Evolutionary conservation across 1,140 invertebrate species (phyloP), one percentile per base, ranked within the genome.

Genomic region (Batillaria attramentaria): DNA sequence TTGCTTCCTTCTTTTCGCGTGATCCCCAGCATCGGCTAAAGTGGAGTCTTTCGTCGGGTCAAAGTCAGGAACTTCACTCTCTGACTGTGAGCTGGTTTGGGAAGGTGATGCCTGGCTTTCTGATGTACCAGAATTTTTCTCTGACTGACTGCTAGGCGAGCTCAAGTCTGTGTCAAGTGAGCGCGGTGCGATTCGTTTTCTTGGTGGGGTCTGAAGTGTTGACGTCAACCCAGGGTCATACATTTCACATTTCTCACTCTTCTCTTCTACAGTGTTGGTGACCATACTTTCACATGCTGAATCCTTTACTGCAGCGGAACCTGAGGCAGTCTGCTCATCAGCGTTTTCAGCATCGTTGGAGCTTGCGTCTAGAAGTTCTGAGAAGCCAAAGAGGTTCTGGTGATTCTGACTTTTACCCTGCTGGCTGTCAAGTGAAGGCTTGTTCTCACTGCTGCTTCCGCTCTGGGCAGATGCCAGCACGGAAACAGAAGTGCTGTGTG

Each of bases 1-100:
- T 39, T 84, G 83, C 68, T 86, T 87, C 70, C 86, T 81, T 60
- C 82, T 85, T 6, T 81, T 79, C n/a, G 79, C 60, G 3, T 72
- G 79, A 33, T 78, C 77, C 54, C 37, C 42, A 69, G 57, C 69
- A 6, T 79, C 60, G 8, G 74, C 79, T 2, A 78, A 77, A 20
- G 74, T 77, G 35, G 68, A 57, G 13, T 78, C 65, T 3, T 41
- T 50, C 13, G 62, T 28, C 16, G 62, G 66, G 10, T 69, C 46
- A 37, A 54, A 69, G 8, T 33, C 35, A 20, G 33, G 43, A 20
- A 5, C 8, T 0, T 33, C 42, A 35, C 42, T 39, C 31, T 78
- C 76, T 18, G 33, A 20, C 68, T 20, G 16, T 33, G 18, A 39
- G 20, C n/a, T 66, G 3, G 33, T 41, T 31, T 70, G 31, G 37